Evolutionary conservation across 2,797 vertebrate species (phyloP).

Genomic region (Eulemur rubriventer): DNA sequence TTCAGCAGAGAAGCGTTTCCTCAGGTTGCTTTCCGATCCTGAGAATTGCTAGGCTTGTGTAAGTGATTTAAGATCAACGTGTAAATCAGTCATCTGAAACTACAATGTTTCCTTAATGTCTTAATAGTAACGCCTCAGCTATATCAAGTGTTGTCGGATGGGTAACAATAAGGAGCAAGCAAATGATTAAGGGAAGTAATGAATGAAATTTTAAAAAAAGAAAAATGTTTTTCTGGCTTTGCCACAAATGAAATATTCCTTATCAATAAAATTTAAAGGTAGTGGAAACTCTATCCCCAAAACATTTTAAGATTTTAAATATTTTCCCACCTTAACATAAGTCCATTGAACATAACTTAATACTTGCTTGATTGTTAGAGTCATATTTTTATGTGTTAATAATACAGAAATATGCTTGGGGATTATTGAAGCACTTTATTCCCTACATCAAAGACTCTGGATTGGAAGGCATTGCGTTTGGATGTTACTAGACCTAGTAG

Average conservation of each 20-base stretch:
- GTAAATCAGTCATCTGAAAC: not conserved
- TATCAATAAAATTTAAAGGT: not conserved
- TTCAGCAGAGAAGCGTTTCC: not conserved
- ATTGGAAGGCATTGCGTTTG: not conserved
- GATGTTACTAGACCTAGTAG: not conserved
- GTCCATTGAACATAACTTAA: not conserved
- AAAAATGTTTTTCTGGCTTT: not conserved
- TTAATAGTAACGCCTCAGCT: not conserved
- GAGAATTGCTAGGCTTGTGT: not conserved
- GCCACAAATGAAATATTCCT: not conserved
- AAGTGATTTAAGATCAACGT: not conserved
- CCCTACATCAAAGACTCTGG: not conserved
- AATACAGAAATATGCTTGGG: not conserved
- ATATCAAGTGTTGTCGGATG: not conserved
- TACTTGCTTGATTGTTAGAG: not conserved
- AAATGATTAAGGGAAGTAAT: not conserved
- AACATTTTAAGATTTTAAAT: constrained; percentile 33
- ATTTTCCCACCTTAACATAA: not conserved
- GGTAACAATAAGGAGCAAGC: not conserved
- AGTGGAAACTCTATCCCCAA: not conserved
- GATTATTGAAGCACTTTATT: not conserved
- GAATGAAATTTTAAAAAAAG: not conserved
- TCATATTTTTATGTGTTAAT: not conserved
- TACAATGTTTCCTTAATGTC: not conserved
- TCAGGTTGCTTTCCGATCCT: not conserved